phyloP scores from a whole-genome alignment of 1,140 invertebrate species.

The Antheraea mylitta region DNA sequence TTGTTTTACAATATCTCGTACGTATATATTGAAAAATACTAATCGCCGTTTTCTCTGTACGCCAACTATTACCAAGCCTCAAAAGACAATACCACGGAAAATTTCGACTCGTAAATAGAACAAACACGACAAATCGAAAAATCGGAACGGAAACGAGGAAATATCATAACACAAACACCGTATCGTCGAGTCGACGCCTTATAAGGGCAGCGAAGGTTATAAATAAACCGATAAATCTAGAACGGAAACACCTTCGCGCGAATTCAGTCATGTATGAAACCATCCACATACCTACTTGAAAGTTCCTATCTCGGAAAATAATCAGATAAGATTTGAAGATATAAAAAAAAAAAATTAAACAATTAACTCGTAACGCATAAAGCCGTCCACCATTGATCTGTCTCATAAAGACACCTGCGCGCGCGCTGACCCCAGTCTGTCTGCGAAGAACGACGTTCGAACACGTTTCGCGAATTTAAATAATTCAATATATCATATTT shows the following conservation, averaged over 20 bases:
- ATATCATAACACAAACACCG: background rate
- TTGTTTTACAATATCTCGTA: no score
- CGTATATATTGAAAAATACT: no score
- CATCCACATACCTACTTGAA: background rate
- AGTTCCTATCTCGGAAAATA: background rate
- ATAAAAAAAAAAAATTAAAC: constrained; percentile 7
- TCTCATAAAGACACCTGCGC: constrained; percentile 39
- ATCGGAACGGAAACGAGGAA: background rate
- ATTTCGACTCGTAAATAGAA: background rate
- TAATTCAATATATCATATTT: background rate
- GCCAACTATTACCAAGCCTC: background rate
- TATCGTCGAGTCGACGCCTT: background rate
- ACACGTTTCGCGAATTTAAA: background rate
- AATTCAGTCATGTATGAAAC: constrained; percentile 1
- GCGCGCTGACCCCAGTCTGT: constrained; percentile 34
- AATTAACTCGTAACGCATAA: constrained; percentile 28
- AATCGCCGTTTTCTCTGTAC: background rate
- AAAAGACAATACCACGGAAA: background rate
- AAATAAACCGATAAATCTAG: background rate
- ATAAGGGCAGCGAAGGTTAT: background rate
- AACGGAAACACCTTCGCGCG: background rate
- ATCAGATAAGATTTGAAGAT: constrained; percentile 12
- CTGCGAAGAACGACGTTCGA: constrained; percentile 10
- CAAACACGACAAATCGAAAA: background rate
- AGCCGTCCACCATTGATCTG: constrained; percentile 33